Evolutionary conservation across 1,140 invertebrate genomes (phyloP), one percentile per base, ranked within the genome.

Genomic region (Calephelis virginiensis): DNA sequence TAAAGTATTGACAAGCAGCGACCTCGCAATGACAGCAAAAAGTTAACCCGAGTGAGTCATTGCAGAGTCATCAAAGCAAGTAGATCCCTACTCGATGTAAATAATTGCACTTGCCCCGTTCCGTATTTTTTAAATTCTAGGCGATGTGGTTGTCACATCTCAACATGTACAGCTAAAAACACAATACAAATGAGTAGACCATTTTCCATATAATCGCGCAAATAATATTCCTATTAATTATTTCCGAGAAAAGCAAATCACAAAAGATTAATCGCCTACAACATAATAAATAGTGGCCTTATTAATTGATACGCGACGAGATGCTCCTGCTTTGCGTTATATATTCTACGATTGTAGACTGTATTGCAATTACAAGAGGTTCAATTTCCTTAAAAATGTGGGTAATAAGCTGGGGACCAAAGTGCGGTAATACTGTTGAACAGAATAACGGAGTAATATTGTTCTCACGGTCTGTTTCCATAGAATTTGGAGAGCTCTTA

Each of bases 251-350:
- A 61, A 43, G 60, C n/a, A 45, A 61, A 53, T 53, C 50, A 61
- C 60, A 61, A 61, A 61, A 61, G 60, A 61, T 61, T 45, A 61
- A 61, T 61, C 38, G 59, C 46, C 13, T 50, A 48, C 63, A 59
- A 63, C 64, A 71, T 56, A 73, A 73, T 74, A 72, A 77, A 74
- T 50, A 47, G 64, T 67, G 62, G 50, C 59, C 66, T 71, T 77
- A 79, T 80, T 78, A 77, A 82, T 82, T 82, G 80, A 84, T 75
- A 81, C 75, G 82, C 76, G 73, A 75, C 73, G 69, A 70, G 71
- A 67, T 65, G 63, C 14, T 56, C 11, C 28, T 56, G 28, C 5
- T 28, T 14, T 37, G 60, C n/a, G 62, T 65, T 71, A 12, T 11
- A 69, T 46, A 13, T 61, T 62, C 56, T 56, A 6, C 40, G 40